These are phyloP conservation scores for Drosophila ananassae DNA, from an alignment of 1,140 invertebrate genomes.

Conservation along the genomic window DNA sequence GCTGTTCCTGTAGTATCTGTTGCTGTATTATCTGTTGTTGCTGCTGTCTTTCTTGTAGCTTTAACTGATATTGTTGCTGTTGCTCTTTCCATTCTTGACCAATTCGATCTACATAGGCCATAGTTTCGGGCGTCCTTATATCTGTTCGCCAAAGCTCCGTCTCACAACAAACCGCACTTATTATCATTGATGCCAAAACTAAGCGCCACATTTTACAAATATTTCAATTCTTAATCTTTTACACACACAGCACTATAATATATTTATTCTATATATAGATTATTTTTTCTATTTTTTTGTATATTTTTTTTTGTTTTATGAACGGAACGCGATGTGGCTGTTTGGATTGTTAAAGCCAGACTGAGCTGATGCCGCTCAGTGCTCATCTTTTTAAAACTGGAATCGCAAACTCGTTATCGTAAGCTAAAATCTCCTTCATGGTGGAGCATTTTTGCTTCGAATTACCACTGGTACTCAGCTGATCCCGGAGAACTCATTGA, in stretches of 20 bases:
- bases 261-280: conserved; percentile 20
- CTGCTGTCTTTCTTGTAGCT: background rate
- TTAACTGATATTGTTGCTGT: background rate
- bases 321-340: conserved; percentile 3
- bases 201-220: conserved; percentile 50
- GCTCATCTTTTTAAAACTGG: conserved; percentile 60
- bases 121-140: conserved; percentile 29
- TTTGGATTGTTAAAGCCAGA: conserved; percentile 31
- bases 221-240: conserved; percentile 43
- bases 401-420: conserved; percentile 67
- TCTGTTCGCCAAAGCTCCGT: conserved; percentile 24
- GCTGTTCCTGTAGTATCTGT: background rate
- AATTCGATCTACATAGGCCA: conserved; percentile 16
- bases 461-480: conserved; percentile 3
- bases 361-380: conserved; percentile 39
- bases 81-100: conserved; percentile 5
- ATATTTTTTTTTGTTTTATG: background rate
- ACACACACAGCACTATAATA: conserved; percentile 22
- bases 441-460: too few relatives aligned
- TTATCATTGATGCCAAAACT: conserved; percentile 43
- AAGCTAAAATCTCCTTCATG: background rate
- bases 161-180: conserved; percentile 24
- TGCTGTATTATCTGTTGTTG: background rate
- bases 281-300: conserved; percentile 1
- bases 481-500: conserved; percentile 14